phyloP scores from a whole-genome alignment of 2,797 vertebrate species.

The Acrocephalus scirpaceus region DNA sequence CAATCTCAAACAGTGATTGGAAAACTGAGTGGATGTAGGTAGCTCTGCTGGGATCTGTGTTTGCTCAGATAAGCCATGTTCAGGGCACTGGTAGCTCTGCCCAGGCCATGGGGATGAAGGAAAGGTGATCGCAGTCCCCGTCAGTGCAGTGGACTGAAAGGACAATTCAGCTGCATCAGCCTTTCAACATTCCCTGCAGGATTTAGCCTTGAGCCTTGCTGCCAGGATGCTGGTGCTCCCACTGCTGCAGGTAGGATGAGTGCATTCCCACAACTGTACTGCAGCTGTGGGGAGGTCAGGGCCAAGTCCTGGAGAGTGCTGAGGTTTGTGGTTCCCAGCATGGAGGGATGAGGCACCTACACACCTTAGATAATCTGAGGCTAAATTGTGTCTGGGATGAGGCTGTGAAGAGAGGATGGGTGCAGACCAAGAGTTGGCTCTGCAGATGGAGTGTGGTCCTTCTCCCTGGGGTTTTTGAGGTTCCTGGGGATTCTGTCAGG shows the following conservation, averaged over 20 bases:
- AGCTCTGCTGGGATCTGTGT: not conserved
- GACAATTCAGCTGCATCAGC: not conserved
- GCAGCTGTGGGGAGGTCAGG: not conserved
- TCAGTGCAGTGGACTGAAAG: not conserved
- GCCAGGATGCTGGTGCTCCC: rapidly evolving
- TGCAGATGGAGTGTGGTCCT: rapidly evolving
- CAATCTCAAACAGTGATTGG: not conserved
- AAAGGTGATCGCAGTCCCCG: rapidly evolving
- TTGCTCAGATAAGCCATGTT: not conserved
- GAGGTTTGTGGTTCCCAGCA: not conserved
- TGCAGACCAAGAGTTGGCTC: not conserved
- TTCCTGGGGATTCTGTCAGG: rapidly evolving
- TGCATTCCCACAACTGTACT: not conserved
- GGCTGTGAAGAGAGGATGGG: not conserved
- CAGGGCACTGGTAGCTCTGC: not conserved
- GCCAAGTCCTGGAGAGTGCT: not conserved
- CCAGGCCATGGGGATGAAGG: not conserved
- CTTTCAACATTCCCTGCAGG: not conserved
- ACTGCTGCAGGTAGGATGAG: not conserved
- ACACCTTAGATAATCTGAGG: not conserved
- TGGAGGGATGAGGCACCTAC: not conserved
- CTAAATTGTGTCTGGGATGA: not conserved
- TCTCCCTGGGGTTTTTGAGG: not conserved
- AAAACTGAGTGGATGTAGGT: not conserved
- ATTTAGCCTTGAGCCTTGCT: not conserved